Base-by-base conservation (phyloP, 2,888 invertebrate species). In the Oscheius myriophilus region DNA sequence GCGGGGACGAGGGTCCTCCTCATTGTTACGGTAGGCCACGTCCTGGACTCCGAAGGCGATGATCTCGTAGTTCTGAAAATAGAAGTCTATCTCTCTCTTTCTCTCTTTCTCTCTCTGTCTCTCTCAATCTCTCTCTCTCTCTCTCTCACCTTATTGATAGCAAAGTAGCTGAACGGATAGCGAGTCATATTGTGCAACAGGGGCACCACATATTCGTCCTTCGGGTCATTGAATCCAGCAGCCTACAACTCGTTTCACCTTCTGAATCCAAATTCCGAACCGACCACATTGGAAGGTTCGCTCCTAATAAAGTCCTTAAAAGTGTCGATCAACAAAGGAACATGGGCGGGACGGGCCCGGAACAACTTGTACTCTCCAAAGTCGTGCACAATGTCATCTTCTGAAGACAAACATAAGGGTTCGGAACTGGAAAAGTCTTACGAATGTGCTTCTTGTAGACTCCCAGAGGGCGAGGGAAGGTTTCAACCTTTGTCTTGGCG, bases 341-440 rank as follows among this genome's bases (percentile, higher is more conserved):
- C 18, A 26, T 61, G 61, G 11, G 33, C 61, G 3, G 46, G 61
- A 49, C 61, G 61, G 18, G 61, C 61, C 2, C 45, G 61, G n/a
- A 61, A 2, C 39, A 61, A 18, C 18, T 61, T 49, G 33, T 49
- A 25, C 1, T 45, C 11, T 12, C 61, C 61, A 25, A 49, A 61
- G 33, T 61, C 61, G 12, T 61, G 25, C 39, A 23, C 33, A 16
- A 61, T 18, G 18, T 61, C 61, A n/a, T 25, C 11, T n/a, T n/a
- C n/a, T n/a, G n/a, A n/a, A n/a, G n/a, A n/a, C n/a, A n/a, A n/a
- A n/a, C n/a, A n/a, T n/a, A n/a, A n/a, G n/a, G n/a, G n/a, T n/a
- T n/a, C n/a, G n/a, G n/a, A n/a, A n/a, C n/a, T n/a, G n/a, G n/a
- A n/a, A n/a, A n/a, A 25, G 46, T 14, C n/a, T 23, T 1, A 33